phyloP scores from a whole-genome alignment of 2,888 invertebrate genomes.

The Eucera pruinosa region DNA sequence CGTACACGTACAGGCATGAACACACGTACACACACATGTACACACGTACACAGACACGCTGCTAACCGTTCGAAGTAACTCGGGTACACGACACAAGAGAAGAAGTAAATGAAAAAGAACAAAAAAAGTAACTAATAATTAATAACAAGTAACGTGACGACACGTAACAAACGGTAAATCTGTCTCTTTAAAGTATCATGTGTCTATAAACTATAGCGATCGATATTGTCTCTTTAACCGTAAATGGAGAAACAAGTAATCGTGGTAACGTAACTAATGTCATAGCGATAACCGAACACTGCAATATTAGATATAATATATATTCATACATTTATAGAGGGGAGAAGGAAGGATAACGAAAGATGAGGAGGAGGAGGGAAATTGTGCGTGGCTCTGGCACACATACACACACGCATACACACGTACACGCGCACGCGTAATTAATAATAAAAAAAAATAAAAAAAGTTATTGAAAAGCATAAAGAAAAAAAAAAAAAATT shows the following conservation, averaged over 20 bases:
- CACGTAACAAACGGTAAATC: slow-evolving; percentile 66
- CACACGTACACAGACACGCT: slow-evolving; percentile 47
- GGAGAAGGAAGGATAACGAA: slow-evolving; percentile 13
- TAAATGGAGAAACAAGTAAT: slow-evolving; percentile 78
- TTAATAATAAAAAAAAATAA: not conserved
- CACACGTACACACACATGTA: slow-evolving; percentile 39
- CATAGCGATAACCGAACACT: slow-evolving; percentile 78
- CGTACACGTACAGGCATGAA: slow-evolving; percentile 27
- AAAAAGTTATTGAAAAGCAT: not conserved
- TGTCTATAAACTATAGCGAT: slow-evolving; percentile 82
- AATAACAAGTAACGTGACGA: slow-evolving; percentile 55
- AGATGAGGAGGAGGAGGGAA: slow-evolving; percentile 1
- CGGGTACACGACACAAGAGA: slow-evolving; percentile 63
- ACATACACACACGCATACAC: too few relatives aligned
- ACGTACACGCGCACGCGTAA: too few relatives aligned
- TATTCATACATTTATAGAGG: slow-evolving; percentile 81
- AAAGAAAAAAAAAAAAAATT: not conserved
- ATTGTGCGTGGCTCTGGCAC: slow-evolving; percentile 35
- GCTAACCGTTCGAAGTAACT: slow-evolving; percentile 53
- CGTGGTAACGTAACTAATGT: slow-evolving; percentile 77
- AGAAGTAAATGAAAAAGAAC: slow-evolving; percentile 56
- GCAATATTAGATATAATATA: slow-evolving; percentile 77
- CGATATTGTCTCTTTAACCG: slow-evolving; percentile 80
- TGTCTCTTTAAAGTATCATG: slow-evolving; percentile 80
- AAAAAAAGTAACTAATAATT: slow-evolving; percentile 52